phyloP scores from a whole-genome alignment of 1,140 invertebrate genomes.

The Penaeus vannamei region DNA sequence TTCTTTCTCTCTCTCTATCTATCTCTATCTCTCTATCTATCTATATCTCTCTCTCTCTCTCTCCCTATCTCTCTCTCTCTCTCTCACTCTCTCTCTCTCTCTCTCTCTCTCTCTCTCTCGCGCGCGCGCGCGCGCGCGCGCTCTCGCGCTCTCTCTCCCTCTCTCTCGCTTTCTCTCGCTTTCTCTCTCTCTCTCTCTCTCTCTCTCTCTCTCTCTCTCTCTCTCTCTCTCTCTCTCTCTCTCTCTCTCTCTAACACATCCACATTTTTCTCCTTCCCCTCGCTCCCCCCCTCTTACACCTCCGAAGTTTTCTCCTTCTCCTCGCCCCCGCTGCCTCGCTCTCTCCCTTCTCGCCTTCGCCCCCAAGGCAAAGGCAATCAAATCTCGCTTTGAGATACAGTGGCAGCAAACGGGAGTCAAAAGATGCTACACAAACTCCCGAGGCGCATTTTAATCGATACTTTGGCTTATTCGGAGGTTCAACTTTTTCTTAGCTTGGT shows the following conservation, averaged over 20 bases:
- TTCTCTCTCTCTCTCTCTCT: neutral
- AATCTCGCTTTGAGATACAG: no score
- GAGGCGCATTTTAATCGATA: neutral
- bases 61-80: neutral
- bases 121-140: neutral
- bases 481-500: neutral
- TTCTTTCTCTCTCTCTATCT: conserved; percentile 10
- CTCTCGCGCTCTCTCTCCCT: no score
- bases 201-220: neutral
- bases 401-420: no score
- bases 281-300: neutral
- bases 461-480: neutral
- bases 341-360: neutral
- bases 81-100: neutral
- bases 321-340: neutral
- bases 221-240: neutral
- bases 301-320: neutral
- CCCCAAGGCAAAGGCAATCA: neutral
- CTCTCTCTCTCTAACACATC: neutral
- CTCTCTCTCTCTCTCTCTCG: neutral
- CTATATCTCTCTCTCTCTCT: neutral
- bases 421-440: neutral
- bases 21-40: conserved; percentile 3
- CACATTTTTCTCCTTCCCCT: neutral
- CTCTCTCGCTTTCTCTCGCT: neutral